Conservation (phyloP, 1,140 invertebrate species). For the Patella vulgata region DNA sequence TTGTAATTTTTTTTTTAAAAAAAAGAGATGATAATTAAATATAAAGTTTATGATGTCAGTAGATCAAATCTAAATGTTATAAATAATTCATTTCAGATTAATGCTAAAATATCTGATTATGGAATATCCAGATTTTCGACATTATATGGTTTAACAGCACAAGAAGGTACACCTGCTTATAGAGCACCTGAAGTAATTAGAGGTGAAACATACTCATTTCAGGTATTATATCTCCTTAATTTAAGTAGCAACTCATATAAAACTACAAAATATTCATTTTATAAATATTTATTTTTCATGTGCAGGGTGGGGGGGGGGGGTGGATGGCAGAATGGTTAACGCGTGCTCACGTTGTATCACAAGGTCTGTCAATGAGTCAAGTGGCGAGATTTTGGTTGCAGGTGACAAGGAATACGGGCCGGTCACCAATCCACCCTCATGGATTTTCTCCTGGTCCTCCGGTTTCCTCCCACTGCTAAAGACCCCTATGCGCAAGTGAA, state of each 20-base stretch:
- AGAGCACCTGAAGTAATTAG: constrained; percentile 59
- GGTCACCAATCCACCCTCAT: not conserved
- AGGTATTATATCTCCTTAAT: constrained; percentile 37
- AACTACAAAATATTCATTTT: not conserved
- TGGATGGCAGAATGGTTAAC: no score
- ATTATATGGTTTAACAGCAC: constrained; percentile 49
- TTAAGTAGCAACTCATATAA: not conserved
- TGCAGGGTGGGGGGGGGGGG: not conserved
- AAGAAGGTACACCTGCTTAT: constrained; percentile 61
- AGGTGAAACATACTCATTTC: constrained; percentile 58
- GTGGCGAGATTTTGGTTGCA: not conserved
- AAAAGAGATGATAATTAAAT: no score
- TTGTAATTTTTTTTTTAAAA: no score
- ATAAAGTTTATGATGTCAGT: no score
- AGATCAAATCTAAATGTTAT: no score
- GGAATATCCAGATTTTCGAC: constrained; percentile 59
- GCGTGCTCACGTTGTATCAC: no score
- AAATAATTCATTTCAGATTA: no score
- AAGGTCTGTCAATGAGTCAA: no score
- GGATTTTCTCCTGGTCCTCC: no score
- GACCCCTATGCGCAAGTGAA: no score
- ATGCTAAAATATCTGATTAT: constrained; percentile 64
- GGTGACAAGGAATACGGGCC: not conserved
- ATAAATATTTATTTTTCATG: not conserved
- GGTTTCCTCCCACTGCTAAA: no score